Evolutionary conservation across 2,797 vertebrate genomes (phyloP), one percentile per base, ranked within the genome.

Genomic region (Uromys caudimaculatus): DNA sequence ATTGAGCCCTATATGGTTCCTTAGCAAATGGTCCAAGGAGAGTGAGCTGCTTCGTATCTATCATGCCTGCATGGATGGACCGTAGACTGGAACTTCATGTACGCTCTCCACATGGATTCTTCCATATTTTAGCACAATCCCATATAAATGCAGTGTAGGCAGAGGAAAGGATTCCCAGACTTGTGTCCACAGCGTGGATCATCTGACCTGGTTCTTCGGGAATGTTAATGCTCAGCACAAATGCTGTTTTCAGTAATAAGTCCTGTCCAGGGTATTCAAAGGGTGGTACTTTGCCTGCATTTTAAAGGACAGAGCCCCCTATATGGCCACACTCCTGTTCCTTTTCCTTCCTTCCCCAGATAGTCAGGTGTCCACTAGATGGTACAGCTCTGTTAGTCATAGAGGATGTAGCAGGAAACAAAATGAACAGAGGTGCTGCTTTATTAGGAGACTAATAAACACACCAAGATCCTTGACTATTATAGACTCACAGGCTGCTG

Each of bases 241-340:
- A 7, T 82, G n/a, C 86, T 96, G 41, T 81, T 58, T 77, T 89
- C 44, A 69, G 60, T 91, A 27, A 38, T 75, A 38, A 56, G 54
- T 23, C 71, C 38, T 87, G 41, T 87, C 77, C 14, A 86, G 62
- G 58, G 84, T 86, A 76, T 92, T 41, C 44, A 85, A 90, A 64
- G 67, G 32, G 91, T 86, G 9, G 71, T 83, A 44, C 11, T 69
- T 83, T 50, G 19, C 77, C 89, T 91, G 12, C 35, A 76, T 79
- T 94, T 89, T 41, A 85, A 92, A 41, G 47, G 71, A 85, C 82
- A 93, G 56, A 77, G 17, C 62, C 75, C 60, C 60, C 47, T 89
- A 41, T 67, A 75, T n/a, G 73, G 77, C 41, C 84, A 58, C n/a
- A 86, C 10, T 93, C 35, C 52, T 23, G 38, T 35, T 50, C 60